These are phyloP conservation scores for Chaetops frenatus DNA, from an alignment of 2,113 vertebrate species.

Conservation along the genomic window DNA sequence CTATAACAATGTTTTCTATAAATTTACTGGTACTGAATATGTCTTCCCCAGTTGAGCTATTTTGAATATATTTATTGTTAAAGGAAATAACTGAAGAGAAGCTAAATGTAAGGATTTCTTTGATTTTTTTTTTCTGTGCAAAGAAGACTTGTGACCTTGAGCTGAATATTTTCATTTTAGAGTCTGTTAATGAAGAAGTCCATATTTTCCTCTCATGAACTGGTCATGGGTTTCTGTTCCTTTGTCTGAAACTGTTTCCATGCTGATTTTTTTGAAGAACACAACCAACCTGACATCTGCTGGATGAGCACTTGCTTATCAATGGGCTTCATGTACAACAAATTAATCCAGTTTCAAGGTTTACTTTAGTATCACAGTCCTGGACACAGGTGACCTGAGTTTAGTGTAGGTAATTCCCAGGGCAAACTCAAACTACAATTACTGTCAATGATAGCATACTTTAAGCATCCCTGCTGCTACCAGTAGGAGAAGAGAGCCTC, in stretches of 20 bases:
- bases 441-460: neutral
- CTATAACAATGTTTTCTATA: neutral
- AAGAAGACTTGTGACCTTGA: neutral
- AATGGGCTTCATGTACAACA: neutral
- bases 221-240: neutral
- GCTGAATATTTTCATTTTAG: neutral
- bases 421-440: neutral
- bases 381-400: neutral
- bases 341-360: neutral
- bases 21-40: neutral
- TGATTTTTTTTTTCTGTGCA: neutral
- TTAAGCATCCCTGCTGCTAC: neutral
- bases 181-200: neutral
- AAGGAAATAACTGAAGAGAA: neutral
- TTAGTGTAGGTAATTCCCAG: neutral
- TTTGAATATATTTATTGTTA: neutral
- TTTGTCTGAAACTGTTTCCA: neutral
- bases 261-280: neutral
- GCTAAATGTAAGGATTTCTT: neutral
- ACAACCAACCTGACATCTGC: neutral
- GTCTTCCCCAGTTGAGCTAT: accelerated
- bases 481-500: neutral
- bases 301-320: neutral
- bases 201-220: neutral
- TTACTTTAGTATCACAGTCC: neutral